Conservation (phyloP, 2,797 vertebrate species). For the Spinibarbus caldwelli region DNA sequence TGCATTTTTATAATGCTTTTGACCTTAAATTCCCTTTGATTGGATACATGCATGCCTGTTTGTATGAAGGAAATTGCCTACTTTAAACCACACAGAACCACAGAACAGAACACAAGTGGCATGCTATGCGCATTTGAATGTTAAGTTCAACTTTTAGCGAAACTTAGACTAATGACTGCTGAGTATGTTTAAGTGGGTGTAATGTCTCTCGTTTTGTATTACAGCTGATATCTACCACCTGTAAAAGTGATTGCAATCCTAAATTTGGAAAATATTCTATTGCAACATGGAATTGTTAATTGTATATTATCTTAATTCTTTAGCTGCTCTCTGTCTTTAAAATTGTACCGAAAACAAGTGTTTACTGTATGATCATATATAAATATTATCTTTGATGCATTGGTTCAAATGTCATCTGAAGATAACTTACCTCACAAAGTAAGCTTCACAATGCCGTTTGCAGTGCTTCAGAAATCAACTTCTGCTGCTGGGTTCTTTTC, state of each 20-base stretch:
- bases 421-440: constrained; percentile 18
- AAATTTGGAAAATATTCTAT: not conserved
- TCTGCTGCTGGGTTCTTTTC: not conserved
- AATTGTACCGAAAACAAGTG: not conserved
- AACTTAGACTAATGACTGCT: not conserved
- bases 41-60: not conserved
- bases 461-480: not conserved
- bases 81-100: not conserved
- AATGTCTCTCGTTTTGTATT: not conserved
- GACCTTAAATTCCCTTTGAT: not conserved
- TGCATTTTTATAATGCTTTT: not conserved
- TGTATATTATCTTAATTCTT: not conserved
- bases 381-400: not conserved
- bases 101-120: not conserved
- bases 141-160: not conserved
- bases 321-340: not conserved
- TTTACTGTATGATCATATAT: not conserved
- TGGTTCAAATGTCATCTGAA: not conserved
- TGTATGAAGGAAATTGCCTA: not conserved
- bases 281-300: not conserved
- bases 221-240: not conserved
- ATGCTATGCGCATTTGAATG: not conserved
- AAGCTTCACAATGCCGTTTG: not conserved
- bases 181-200: no score
- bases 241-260: not conserved